These are phyloP conservation scores for Galeopterus variegatus DNA, from an alignment of 2,113 vertebrate genomes.

Conservation along the genomic window DNA sequence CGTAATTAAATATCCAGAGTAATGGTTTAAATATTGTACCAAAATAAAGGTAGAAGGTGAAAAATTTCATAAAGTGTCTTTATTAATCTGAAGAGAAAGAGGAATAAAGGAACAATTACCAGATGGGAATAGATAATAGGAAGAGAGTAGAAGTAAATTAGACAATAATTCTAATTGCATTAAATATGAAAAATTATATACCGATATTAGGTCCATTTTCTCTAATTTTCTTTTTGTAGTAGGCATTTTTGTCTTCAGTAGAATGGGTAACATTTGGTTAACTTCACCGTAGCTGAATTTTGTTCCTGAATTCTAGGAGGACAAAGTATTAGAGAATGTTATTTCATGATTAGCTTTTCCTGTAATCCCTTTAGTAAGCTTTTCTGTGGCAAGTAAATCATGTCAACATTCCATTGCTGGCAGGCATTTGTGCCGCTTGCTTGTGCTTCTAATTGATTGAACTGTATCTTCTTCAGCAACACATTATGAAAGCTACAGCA, in stretches of 20 bases:
- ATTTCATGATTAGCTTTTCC: slow-evolving; percentile 59
- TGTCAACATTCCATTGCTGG: background rate
- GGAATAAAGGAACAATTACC: too few species aligned
- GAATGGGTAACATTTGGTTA: background rate
- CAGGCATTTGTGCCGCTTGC: background rate
- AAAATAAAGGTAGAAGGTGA: too few species aligned
- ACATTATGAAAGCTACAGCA: slow-evolving; percentile 2
- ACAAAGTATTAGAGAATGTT: background rate
- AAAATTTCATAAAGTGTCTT: too few species aligned
- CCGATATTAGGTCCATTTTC: background rate
- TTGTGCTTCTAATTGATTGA: slow-evolving; percentile 75
- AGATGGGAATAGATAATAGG: too few species aligned
- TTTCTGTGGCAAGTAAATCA: slow-evolving; percentile 54
- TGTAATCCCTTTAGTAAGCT: slow-evolving; percentile 51
- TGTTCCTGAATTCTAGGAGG: background rate
- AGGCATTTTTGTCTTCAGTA: background rate
- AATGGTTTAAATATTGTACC: too few species aligned
- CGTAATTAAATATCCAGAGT: too few species aligned
- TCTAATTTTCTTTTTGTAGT: background rate
- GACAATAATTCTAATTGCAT: too few species aligned
- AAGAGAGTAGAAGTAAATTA: too few species aligned
- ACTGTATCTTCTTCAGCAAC: slow-evolving; percentile 55
- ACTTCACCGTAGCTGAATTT: slow-evolving; percentile 23
- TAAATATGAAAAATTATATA: too few species aligned
- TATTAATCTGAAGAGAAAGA: too few species aligned